Base-by-base conservation (phyloP, 2,113 vertebrate species). In the Muntiacus muntjak region DNA sequence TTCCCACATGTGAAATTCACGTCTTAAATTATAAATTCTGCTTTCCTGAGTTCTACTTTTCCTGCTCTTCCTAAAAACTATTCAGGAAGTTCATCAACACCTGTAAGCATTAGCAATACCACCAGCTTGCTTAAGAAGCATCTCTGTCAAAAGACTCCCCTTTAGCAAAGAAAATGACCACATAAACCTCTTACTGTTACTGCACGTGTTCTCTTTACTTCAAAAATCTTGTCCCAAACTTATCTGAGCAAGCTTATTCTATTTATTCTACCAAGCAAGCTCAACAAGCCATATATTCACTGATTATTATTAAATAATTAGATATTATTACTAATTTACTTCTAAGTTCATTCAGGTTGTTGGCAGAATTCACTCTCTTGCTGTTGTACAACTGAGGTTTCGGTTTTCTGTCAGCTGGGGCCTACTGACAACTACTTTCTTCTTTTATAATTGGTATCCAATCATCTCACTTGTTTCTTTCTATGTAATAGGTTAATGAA, bases 31-130 rank as follows among this genome's bases (percentile, higher is more conserved):
- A 87, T 23, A 95, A 52, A 98, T 92, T 86, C n/a, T 45, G 71
- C n/a, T 93, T 81, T 94, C 74, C 36, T 89, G 60, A 81, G 74
- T 90, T 94, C 50, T 57, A 33, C 6, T 36, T 91, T 96, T 76
- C 58, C 26, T 85, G 17, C 19, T 97, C 55, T 89, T 97, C 89
- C n/a, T 83, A 30, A 95, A 97, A 94, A 94, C 33, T 94, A 81
- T 45, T 91, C 26, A 26, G 23, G 40, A 45, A 87, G 36, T 11
- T 82, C 58, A 95, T 13, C 87, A 93, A 82, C 30, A 95, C 25
- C 52, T 92, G 43, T 93, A 82, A 94, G 30, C 43, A 85, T 1
- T 47, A 86, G 47, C 43, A 52, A 86, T 28, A 89, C 60, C 0
- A 93, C 21, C 1, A 82, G 6, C 52, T n/a, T 82, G n/a, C 28